A percentile compares a stretch with the other conserved stretches of the same genome.
These are phyloP conservation scores for Dromius quadrimaculatus DNA, from an alignment of 2,888 invertebrate genomes.

Conservation along the genomic window DNA sequence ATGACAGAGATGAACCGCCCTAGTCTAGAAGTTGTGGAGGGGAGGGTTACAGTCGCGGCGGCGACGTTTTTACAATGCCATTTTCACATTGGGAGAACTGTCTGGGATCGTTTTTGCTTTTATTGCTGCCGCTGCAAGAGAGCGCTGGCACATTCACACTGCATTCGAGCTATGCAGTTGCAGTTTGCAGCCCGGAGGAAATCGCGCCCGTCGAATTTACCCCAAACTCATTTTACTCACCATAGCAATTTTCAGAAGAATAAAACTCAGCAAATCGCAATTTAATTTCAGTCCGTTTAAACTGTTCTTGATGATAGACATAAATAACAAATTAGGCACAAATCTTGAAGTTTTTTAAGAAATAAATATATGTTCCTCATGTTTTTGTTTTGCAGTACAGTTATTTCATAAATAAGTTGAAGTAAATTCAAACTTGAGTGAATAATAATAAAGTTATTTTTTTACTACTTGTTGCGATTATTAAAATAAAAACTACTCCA, in stretches of 20 bases:
- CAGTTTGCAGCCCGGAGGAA: slow-evolving; percentile 15
- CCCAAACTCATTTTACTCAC: background rate
- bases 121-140: slow-evolving; percentile 34
- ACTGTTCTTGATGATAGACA: too few species aligned
- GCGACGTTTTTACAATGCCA: slow-evolving; percentile 46
- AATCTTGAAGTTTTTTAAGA: too few species aligned
- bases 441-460: too few species aligned
- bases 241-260: background rate
- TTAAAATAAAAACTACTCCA: too few species aligned
- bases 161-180: slow-evolving; percentile 17
- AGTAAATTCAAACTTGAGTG: too few species aligned
- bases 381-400: too few species aligned
- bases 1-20: slow-evolving; percentile 22
- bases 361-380: too few species aligned
- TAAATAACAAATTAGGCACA: too few species aligned
- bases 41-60: slow-evolving; percentile 22
- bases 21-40: background rate
- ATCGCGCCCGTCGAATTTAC: slow-evolving; percentile 1
- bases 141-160: slow-evolving; percentile 7
- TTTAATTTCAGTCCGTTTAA: background rate
- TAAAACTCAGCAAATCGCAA: background rate
- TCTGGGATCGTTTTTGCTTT: slow-evolving; percentile 39
- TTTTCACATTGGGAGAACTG: slow-evolving; percentile 44
- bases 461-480: too few species aligned
- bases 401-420: too few species aligned